Evolutionary conservation across 1,140 invertebrate genomes (phyloP), one percentile per base, ranked within the genome.

Genomic region (Leptopilina clavipes): DNA sequence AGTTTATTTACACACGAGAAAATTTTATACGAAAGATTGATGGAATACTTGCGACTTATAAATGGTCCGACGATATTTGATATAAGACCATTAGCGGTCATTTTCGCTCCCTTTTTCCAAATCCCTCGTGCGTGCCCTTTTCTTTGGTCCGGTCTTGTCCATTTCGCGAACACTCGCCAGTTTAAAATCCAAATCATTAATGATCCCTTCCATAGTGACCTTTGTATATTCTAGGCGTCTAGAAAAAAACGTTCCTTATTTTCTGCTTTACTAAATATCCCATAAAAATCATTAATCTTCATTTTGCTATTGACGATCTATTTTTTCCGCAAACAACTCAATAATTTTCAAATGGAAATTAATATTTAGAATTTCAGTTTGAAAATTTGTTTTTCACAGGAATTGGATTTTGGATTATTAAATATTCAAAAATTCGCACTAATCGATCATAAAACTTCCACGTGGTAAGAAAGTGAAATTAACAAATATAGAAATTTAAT

Each of bases 21-120:
- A 85, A 84, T 86, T 84, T 82, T 73, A 31, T 31, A 81, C 76
- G 75, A 81, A 84, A 89, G 87, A 89, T 89, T 85, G 84, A 89
- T 89, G 74, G 83, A 83, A 83, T 83, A 81, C 82, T 71, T 71
- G 79, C 76, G 73, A 70, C 77, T 85, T 85, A 88, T 31, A 31
- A 89, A 87, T 77, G 87, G 82, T 84, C 79, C 79, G 82, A 31
- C 78, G 76, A 76, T 83, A 85, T 89, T 86, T 86, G 87, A 84
- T 84, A 82, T 87, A 78, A 78, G 78, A 87, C 87, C 87, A 89
- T 89, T 89, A 89, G 86, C 83, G 82, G 81, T 74, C 80, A 82
- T 73, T 76, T 71, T 70, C 76, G 73, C 82, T 77, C 79, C 76
- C 76, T 79, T 73, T 52, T 77, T 83, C 79, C 5, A 40, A 76